These are phyloP conservation scores for Odobenus rosmarus DNA, from an alignment of 2,113 vertebrate species.

Conservation along the genomic window DNA sequence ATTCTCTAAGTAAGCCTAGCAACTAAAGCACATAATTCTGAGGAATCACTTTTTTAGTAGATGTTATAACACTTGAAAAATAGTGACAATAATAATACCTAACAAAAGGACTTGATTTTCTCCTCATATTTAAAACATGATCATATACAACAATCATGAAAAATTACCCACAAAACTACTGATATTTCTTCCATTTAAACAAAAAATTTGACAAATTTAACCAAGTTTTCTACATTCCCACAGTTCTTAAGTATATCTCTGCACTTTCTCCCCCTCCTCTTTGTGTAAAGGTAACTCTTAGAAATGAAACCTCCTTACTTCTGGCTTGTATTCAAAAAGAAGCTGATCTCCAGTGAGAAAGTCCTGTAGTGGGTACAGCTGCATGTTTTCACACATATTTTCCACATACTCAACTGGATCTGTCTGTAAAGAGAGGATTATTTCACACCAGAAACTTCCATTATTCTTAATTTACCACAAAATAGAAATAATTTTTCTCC, in stretches of 20 bases:
- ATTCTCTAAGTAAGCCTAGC: not conserved
- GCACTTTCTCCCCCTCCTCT: not conserved
- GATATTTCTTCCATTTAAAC: conserved; percentile 36
- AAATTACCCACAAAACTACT: conserved; percentile 18
- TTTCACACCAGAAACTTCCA: conserved; percentile 38
- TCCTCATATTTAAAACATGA: conserved; percentile 27
- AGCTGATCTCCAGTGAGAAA: conserved; percentile 97
- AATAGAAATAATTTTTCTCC: not conserved
- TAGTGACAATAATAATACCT: not conserved
- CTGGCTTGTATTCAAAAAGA: conserved; percentile 94
- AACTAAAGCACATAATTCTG: conserved; percentile 35
- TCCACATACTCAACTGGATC: conserved; percentile 97
- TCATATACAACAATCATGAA: not conserved
- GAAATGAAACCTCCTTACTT: conserved; percentile 84
- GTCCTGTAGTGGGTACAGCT: conserved; percentile 94
- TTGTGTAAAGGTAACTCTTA: conserved; percentile 43
- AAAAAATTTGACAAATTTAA: conserved; percentile 29
- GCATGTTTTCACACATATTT: conserved; percentile 98
- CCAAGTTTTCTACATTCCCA: conserved; percentile 22
- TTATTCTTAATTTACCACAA: not conserved
- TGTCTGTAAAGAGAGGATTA: conserved; percentile 86
- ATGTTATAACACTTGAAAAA: conserved; percentile 36
- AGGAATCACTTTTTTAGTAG: conserved; percentile 24
- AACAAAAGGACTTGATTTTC: conserved; percentile 12
- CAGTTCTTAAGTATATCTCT: not conserved